These are phyloP conservation scores for Sebastes diaconus DNA, from an alignment of 2,797 vertebrate species.

Conservation along the genomic window DNA sequence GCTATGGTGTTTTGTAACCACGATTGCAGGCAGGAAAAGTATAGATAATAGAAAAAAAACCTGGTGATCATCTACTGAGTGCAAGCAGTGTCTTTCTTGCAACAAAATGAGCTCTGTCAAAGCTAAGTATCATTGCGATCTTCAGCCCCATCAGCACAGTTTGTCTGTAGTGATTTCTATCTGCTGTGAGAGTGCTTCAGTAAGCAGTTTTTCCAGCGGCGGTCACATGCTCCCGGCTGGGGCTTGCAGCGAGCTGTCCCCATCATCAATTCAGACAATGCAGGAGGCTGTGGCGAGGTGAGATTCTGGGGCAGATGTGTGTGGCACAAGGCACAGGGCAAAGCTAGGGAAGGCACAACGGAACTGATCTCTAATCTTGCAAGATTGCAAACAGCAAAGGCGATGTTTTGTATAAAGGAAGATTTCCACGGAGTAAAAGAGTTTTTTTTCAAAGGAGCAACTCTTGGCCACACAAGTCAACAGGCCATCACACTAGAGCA, in stretches of 20 bases:
- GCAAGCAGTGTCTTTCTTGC: background rate
- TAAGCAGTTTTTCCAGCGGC: conserved; percentile 70
- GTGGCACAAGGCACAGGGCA: background rate
- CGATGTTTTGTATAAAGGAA: background rate
- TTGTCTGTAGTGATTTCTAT: conserved; percentile 68
- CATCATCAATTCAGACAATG: conserved; percentile 65
- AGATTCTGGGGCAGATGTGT: conserved; percentile 45
- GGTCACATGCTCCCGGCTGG: conserved; percentile 65
- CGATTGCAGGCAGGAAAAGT: conserved; percentile 26
- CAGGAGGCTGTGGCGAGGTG: conserved; percentile 43
- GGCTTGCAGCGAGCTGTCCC: conserved; percentile 69
- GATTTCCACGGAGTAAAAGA: background rate
- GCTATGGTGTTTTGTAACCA: conserved; percentile 60
- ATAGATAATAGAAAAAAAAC: background rate
- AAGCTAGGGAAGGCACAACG: background rate
- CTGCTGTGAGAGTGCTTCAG: conserved; percentile 55
- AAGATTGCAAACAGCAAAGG: background rate
- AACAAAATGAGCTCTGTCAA: conserved; percentile 44
- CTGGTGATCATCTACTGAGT: background rate
- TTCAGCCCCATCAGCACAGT: conserved; percentile 63
- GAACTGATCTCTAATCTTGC: background rate
- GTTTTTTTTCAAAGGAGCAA: background rate
- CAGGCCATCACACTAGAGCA: background rate
- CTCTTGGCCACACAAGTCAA: background rate
- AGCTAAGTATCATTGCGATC: conserved; percentile 49